Conservation (phyloP, 2,113 vertebrate genomes). For the Upupa epops region DNA sequence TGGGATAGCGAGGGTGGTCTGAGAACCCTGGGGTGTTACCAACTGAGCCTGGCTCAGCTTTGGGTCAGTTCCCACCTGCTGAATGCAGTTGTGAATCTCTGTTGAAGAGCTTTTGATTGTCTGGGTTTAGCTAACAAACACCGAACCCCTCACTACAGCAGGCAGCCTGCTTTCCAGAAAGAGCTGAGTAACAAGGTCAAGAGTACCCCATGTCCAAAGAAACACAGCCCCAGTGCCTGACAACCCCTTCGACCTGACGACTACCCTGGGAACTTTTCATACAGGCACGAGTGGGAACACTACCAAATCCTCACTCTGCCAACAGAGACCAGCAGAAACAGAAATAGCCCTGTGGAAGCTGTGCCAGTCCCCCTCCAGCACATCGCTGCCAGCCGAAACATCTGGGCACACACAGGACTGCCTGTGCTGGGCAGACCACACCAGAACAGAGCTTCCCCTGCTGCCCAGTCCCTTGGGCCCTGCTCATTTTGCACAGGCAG, state of each 20-base stretch:
- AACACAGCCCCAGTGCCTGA: not conserved
- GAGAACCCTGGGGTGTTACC: not conserved
- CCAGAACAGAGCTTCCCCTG: not conserved
- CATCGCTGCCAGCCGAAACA: not conserved
- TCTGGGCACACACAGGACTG: not conserved
- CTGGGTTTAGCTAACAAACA: not conserved
- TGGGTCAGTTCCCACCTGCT: not conserved
- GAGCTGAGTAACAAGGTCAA: not conserved
- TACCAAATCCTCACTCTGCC: not conserved
- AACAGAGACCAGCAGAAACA: not conserved
- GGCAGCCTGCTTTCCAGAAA: not conserved
- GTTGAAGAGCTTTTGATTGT: not conserved
- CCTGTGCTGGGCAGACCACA: not conserved
- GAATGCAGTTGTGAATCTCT: not conserved
- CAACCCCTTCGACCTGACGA: not conserved
- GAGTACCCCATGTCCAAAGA: not conserved
- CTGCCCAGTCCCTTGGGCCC: not conserved
- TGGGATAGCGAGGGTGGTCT: not conserved
- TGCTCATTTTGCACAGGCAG: not conserved
- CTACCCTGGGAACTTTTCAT: not conserved
- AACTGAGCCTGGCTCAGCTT: not conserved
- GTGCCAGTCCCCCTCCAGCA: not conserved
- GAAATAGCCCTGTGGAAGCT: not conserved
- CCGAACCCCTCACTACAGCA: not conserved
- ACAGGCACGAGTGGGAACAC: not conserved